These are phyloP conservation scores for Shinisaurus crocodilurus DNA, from an alignment of 2,113 vertebrate genomes.

Conservation along the genomic window DNA sequence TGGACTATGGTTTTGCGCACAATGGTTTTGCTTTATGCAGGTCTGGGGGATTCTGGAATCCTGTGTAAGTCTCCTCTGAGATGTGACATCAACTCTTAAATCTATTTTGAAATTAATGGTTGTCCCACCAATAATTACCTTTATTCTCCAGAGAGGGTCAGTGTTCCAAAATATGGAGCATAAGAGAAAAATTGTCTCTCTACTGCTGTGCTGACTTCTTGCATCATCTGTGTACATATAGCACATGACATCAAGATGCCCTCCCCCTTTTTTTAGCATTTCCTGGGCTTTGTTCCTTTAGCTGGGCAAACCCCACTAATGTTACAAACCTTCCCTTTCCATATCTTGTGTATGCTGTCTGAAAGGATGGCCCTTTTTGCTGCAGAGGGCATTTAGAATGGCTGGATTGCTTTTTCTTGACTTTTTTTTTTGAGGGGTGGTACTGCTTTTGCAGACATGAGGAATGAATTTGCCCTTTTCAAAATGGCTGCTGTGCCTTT, in stretches of 20 bases:
- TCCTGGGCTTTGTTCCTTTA: not conserved
- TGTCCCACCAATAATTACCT: not conserved
- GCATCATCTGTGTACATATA: not conserved
- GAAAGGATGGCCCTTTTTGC: not conserved
- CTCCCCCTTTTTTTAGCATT: not conserved
- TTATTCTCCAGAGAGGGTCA: not conserved
- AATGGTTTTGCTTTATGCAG: not conserved
- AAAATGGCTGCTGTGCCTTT: slow-evolving; percentile 1
- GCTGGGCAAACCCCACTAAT: not conserved
- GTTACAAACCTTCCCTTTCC: not conserved
- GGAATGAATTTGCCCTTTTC: not conserved
- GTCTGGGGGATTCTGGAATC: not conserved
- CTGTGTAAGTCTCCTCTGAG: not conserved
- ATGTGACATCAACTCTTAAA: not conserved
- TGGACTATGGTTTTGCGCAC: too few relatives aligned
- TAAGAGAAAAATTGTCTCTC: not conserved
- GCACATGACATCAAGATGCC: not conserved
- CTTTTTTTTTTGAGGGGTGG: not conserved
- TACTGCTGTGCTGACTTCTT: not conserved
- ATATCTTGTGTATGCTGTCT: not conserved
- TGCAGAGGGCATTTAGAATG: not conserved
- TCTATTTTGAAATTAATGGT: slow-evolving; percentile 4
- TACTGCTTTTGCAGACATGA: not conserved
- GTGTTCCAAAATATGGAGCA: not conserved
- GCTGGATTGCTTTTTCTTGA: not conserved